Evolutionary conservation across 2,113 vertebrate species (phyloP).

Genomic region (Protomyctophum bolini): DNA sequence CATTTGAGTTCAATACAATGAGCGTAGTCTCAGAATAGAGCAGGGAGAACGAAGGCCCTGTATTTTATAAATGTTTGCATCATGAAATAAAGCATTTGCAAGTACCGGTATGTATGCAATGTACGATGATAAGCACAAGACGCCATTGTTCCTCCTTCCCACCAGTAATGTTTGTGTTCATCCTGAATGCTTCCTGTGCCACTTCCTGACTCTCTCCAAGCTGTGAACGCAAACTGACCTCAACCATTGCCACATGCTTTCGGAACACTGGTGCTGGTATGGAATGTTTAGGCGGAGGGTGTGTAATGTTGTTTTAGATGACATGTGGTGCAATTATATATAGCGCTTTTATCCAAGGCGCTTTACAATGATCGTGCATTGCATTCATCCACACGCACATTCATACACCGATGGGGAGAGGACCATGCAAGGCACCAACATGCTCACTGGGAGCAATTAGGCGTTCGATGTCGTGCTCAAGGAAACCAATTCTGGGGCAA

Average conservation of each 20-base stretch:
- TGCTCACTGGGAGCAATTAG: neutral
- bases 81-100: conserved; percentile 8
- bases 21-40: neutral
- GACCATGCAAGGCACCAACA: too few relatives aligned
- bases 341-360: too few relatives aligned
- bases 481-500: conserved; percentile 5
- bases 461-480: neutral
- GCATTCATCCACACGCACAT: too few relatives aligned
- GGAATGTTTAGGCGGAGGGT: conserved; percentile 5
- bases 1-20: neutral
- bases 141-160: conserved; percentile 52
- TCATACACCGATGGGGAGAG: too few relatives aligned
- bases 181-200: conserved; percentile 51
- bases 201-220: conserved; percentile 59
- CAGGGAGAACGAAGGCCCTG: neutral
- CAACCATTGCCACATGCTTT: conserved; percentile 4
- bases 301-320: conserved; percentile 14
- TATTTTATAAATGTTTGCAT: conserved; percentile 15
- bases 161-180: conserved; percentile 42
- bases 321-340: too few relatives aligned
- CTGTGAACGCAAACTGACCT: conserved; percentile 28
- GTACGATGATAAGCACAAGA: conserved; percentile 10
- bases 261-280: conserved; percentile 6
- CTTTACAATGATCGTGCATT: too few relatives aligned
- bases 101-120: conserved; percentile 13